A percentile compares a stretch with the other conserved stretches of the same genome.
phyloP scores from a whole-genome alignment of 2,797 vertebrate genomes.

The Aselliscus stoliczkanus region DNA sequence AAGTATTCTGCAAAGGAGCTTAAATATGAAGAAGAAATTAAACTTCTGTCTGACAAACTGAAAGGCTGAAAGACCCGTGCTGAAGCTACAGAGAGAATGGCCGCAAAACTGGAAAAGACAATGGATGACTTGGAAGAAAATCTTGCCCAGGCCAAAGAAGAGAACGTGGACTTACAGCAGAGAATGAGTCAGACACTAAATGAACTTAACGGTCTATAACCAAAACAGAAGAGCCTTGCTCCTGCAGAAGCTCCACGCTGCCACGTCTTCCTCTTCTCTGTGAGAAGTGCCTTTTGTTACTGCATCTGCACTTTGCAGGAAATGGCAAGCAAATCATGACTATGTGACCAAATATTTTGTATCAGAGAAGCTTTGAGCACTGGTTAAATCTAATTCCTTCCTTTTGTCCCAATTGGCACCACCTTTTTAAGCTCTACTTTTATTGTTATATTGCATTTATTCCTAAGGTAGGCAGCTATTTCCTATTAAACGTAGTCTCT shows the following conservation, averaged over 20 bases:
- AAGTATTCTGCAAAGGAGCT: no score
- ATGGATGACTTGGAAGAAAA: constrained; percentile 83
- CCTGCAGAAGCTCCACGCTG: constrained; percentile 1
- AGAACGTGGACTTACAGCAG: constrained; percentile 92
- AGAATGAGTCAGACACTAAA: constrained; percentile 94
- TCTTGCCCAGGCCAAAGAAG: constrained; percentile 91
- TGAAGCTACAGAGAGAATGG: not conserved
- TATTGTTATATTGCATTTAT: constrained; percentile 47
- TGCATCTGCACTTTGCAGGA: constrained; percentile 54
- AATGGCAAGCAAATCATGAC: constrained; percentile 7
- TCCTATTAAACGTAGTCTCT: not conserved
- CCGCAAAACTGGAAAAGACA: not conserved
- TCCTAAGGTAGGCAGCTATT: constrained; percentile 61
- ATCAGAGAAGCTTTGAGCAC: constrained; percentile 64
- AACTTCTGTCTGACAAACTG: not conserved
- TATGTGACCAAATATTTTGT: constrained; percentile 58
- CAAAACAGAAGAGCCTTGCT: not conserved
- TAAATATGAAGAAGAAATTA: no score
- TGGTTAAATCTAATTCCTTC: constrained; percentile 34
- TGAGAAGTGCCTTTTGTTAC: constrained; percentile 58
- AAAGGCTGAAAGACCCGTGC: not conserved
- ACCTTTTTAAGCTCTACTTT: constrained; percentile 43
- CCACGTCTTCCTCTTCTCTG: constrained; percentile 23
- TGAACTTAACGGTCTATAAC: constrained; percentile 95
- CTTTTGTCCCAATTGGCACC: constrained; percentile 2